phyloP scores from a whole-genome alignment of 1,140 invertebrate species.

The Bicyclus anynana region DNA sequence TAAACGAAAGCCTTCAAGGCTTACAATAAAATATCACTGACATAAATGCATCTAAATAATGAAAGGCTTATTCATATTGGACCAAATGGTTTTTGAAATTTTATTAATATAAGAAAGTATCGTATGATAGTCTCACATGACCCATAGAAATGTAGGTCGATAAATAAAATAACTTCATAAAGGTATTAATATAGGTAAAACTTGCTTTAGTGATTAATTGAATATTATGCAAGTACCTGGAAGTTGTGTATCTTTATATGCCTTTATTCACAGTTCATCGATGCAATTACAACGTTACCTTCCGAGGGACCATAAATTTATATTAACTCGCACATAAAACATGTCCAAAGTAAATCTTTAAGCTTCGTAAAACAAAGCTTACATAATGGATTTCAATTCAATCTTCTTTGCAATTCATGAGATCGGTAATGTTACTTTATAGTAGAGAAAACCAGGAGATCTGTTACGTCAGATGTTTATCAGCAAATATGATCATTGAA shows the following conservation, averaged over 20 bases:
- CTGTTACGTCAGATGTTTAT: neutral
- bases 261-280: conserved; percentile 1
- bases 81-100: too few species aligned
- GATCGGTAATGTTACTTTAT: neutral
- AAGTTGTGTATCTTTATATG: neutral
- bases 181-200: too few species aligned
- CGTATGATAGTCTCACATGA: too few species aligned
- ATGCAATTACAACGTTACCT: neutral
- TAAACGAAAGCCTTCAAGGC: too few species aligned
- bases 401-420: neutral
- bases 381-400: neutral
- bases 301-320: neutral
- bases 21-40: too few species aligned
- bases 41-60: too few species aligned
- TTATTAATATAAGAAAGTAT: too few species aligned
- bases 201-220: too few species aligned
- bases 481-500: neutral
- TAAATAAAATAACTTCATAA: too few species aligned
- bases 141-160: too few species aligned
- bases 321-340: neutral
- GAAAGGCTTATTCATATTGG: too few species aligned
- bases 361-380: neutral
- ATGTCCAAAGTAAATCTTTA: neutral
- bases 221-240: neutral
- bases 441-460: neutral